Conservation (phyloP, 1,140 invertebrate genomes). For the Delia radicum region DNA sequence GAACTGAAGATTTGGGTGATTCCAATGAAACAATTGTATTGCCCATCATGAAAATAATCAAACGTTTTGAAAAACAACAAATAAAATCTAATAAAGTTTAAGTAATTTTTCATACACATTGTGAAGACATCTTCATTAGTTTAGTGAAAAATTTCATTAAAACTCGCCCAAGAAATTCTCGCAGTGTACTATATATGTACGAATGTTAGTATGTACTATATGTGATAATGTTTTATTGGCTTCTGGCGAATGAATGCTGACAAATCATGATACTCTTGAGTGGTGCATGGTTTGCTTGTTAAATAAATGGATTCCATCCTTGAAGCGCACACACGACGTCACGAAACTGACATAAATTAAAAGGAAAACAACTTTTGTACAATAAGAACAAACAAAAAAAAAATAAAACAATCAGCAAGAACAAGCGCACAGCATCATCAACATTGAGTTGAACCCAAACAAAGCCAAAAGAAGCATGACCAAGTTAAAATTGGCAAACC, state of each 20-base stretch:
- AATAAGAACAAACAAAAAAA: background rate
- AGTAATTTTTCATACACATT: too few species aligned
- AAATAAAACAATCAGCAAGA: background rate
- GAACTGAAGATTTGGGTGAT: too few species aligned
- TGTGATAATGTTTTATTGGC: background rate
- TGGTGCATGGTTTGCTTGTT: conserved; percentile 10
- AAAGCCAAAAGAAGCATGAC: background rate
- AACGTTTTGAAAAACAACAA: too few species aligned
- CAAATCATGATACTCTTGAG: conserved; percentile 16
- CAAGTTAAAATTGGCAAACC: background rate
- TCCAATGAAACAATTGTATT: too few species aligned
- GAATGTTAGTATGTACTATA: background rate
- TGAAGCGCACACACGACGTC: conserved; percentile 21
- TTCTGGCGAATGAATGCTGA: background rate
- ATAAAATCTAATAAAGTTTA: too few species aligned
- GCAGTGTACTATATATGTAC: background rate
- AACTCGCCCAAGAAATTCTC: too few species aligned
- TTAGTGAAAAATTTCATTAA: too few species aligned
- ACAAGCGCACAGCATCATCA: background rate
- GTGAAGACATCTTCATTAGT: too few species aligned
- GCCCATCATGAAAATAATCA: too few species aligned
- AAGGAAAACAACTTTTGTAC: background rate
- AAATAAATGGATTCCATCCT: conserved; percentile 8
- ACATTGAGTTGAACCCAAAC: background rate
- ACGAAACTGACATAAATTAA: conserved; percentile 17